Base-by-base conservation (phyloP, 1,140 invertebrate genomes). In the Rhynchophorus ferrugineus region DNA sequence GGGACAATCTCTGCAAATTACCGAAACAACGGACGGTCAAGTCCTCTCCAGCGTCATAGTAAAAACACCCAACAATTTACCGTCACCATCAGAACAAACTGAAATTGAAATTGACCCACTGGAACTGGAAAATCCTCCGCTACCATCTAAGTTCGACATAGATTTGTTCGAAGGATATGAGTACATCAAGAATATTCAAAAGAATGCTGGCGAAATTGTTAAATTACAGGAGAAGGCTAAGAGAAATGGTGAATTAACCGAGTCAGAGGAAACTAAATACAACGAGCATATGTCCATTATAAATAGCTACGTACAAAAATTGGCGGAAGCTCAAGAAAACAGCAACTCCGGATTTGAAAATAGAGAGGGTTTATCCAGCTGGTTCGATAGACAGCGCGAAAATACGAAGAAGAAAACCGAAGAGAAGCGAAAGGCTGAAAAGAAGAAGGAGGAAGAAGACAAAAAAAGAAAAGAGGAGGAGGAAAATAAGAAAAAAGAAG, bases 1-100 rank as follows among this genome's bases (percentile, higher is more conserved):
- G 58, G 81, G 83, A 1, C 76, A 81, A 64, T 75, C 76, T 45
- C 66, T 83, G 56, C 73, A 79, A 72, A 71, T 82, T 24, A 74
- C 73, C 19, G 74, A 76, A 62, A 71, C 73, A 20, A 64, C 69
- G 5, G 71, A 72, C 55, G 78, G 77, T 16, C 69, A 64, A 17
- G 64, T 77, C 0, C 65, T 75, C 3, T 75, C 71, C n/a, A 70
- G 75, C 44, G 73, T 72, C 35, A 60, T 68, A 9, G 24, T 53
- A 8, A 57, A 57, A 56, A 60, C 56, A 21, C 57, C 62, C 2
- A 35, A 37, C 34, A 36, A 34, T 11, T 11, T n/a, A 8, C 13
- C 34, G 3, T 2, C 39, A 3, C 39, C 14, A 35, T 22, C 13
- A 24, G 48, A 58, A 56, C 35, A 41, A 34, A 37, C 58, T 35